Conservation (phyloP, 2,797 vertebrate species). For the Jordanella pulchra region DNA sequence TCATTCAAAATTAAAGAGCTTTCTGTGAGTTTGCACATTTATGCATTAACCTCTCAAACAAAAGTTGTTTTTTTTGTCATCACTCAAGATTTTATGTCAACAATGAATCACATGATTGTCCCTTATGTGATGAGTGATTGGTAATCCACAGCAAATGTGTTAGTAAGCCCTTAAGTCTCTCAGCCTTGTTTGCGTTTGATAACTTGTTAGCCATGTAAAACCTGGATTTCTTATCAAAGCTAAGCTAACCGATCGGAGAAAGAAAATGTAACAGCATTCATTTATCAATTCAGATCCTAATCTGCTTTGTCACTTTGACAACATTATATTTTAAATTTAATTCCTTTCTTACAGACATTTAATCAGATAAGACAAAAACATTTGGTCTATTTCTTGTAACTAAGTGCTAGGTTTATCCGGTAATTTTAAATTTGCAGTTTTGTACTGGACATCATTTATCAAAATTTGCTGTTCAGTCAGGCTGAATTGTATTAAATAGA, state of each 20-base stretch:
- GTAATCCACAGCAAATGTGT: background rate
- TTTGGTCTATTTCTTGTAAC: no score
- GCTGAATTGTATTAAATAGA: no score
- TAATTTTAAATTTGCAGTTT: no score
- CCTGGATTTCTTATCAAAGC: background rate
- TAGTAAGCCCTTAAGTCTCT: background rate
- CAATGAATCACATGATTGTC: background rate
- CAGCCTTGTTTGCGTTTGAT: background rate
- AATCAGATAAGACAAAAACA: no score
- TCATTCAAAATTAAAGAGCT: constrained; percentile 7
- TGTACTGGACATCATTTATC: no score
- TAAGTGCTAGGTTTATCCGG: no score
- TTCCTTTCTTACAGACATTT: background rate
- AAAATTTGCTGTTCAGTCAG: no score
- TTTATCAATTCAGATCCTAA: background rate
- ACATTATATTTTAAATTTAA: background rate
- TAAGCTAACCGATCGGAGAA: no score
- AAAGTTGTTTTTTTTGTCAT: background rate
- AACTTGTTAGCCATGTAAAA: background rate
- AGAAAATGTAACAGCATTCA: background rate
- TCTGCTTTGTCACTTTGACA: background rate
- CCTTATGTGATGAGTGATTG: background rate
- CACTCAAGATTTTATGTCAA: background rate
- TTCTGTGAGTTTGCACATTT: background rate
- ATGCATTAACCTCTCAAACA: background rate